Evolutionary conservation across 2,888 invertebrate genomes (phyloP).

Genomic region (Caenorhabditis sp.): DNA sequence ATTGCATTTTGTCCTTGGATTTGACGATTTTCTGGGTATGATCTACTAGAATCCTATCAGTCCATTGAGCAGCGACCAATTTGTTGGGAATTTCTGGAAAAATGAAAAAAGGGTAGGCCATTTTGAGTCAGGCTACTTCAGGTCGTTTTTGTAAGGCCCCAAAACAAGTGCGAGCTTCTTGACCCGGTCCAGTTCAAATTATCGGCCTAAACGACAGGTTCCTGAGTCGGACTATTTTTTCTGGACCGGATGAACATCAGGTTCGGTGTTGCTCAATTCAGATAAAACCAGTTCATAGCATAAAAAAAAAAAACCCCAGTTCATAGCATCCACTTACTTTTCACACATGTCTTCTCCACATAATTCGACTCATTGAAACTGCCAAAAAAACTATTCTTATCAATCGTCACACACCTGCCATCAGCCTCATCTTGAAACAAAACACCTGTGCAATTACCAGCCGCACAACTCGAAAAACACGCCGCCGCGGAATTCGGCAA

Average conservation of each 20-base stretch:
- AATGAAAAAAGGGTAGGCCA: neutral
- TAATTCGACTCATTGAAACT: conserved; percentile 21
- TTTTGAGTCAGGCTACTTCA: neutral
- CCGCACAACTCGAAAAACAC: conserved; percentile 41
- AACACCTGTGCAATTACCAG: conserved; percentile 18
- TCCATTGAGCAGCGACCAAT: conserved; percentile 23
- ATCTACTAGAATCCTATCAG: conserved; percentile 32
- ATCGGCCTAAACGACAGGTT: no score
- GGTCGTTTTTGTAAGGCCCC: no score
- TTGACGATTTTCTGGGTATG: conserved; percentile 30
- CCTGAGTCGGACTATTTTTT: no score
- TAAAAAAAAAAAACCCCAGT: no score
- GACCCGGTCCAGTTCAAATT: no score
- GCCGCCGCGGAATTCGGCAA: conserved; percentile 15
- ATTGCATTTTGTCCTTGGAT: conserved; percentile 35
- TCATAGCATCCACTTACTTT: no score
- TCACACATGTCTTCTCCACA: conserved; percentile 42
- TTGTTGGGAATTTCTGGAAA: conserved; percentile 13
- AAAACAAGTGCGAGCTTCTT: no score
- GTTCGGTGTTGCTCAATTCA: no score
- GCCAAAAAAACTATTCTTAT: conserved; percentile 33
- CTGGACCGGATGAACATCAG: no score
- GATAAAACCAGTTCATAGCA: no score
- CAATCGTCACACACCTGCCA: conserved; percentile 22
- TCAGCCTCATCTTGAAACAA: neutral